These are phyloP conservation scores for Rhysida immarginata DNA, from an alignment of 1,140 invertebrate species.

Conservation along the genomic window DNA sequence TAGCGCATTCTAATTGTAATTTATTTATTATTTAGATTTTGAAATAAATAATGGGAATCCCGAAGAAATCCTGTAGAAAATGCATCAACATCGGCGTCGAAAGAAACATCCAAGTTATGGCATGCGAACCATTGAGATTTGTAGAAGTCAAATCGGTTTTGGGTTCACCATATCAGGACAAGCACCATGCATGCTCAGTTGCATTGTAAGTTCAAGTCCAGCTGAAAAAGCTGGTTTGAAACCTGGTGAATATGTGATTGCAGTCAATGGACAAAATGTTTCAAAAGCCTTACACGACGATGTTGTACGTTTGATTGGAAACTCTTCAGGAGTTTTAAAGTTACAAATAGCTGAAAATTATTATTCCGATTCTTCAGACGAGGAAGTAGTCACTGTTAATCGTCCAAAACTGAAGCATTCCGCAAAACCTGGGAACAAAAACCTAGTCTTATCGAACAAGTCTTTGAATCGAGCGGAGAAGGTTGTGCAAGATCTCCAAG, in stretches of 20 bases:
- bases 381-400: conserved; percentile 39
- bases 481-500: conserved; percentile 37
- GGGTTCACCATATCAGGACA: conserved; percentile 90
- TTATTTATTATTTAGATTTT: too few relatives aligned
- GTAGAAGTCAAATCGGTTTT: conserved; percentile 66
- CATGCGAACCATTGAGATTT: conserved; percentile 68
- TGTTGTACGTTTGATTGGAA: conserved; percentile 75
- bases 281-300: conserved; percentile 79
- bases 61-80: too few relatives aligned
- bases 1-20: too few relatives aligned
- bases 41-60: too few relatives aligned
- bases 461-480: conserved; percentile 21
- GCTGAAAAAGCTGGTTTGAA: conserved; percentile 69
- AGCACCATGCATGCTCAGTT: conserved; percentile 74
- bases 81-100: conserved; percentile 37
- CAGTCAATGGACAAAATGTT: conserved; percentile 78
- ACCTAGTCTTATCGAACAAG: conserved; percentile 15
- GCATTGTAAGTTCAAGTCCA: conserved; percentile 67
- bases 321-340: conserved; percentile 56
- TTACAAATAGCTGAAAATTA: conserved; percentile 78
- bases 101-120: conserved; percentile 65
- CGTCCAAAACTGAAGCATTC: conserved; percentile 42
- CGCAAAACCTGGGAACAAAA: conserved; percentile 32
- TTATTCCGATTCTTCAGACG: conserved; percentile 59
- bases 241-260: conserved; percentile 77